A percentile compares a stretch with the other conserved stretches of the same genome.
Evolutionary conservation across 2,888 invertebrate species (phyloP).

Genomic region (Thereva nobilitata): DNA sequence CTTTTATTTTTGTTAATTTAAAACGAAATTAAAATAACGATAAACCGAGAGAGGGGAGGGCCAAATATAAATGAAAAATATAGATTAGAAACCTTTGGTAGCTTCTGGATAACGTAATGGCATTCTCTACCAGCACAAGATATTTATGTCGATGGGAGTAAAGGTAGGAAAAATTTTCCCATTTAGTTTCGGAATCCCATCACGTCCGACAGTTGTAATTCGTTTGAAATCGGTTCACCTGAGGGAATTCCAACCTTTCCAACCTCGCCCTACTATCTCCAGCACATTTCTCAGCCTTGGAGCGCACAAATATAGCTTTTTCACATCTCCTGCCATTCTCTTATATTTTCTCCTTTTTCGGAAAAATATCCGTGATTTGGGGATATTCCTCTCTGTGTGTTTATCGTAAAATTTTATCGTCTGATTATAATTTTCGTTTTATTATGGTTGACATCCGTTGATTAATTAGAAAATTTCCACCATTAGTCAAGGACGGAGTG

Average conservation of each 20-base stretch:
- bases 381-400: background rate
- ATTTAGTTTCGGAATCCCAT: constrained; percentile 19
- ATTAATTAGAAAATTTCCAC: background rate
- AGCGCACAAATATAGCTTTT: background rate
- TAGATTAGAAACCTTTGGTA: no score
- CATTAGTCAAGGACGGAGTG: no score
- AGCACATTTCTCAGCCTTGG: no score
- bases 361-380: background rate
- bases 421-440: constrained; percentile 4
- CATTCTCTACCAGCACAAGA: no score
- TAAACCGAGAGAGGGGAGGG: no score
- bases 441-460: background rate
- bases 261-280: background rate
- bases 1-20: no score
- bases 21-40: no score
- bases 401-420: constrained; percentile 15
- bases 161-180: no score
- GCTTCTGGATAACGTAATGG: no score
- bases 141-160: no score
- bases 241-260: constrained; percentile 20
- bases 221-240: constrained; percentile 28
- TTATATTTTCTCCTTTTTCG: background rate
- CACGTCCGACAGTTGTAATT: constrained; percentile 30
- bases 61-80: no score
- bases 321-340: background rate